Conservation (phyloP, 2,888 invertebrate genomes). For the Dione juno region DNA sequence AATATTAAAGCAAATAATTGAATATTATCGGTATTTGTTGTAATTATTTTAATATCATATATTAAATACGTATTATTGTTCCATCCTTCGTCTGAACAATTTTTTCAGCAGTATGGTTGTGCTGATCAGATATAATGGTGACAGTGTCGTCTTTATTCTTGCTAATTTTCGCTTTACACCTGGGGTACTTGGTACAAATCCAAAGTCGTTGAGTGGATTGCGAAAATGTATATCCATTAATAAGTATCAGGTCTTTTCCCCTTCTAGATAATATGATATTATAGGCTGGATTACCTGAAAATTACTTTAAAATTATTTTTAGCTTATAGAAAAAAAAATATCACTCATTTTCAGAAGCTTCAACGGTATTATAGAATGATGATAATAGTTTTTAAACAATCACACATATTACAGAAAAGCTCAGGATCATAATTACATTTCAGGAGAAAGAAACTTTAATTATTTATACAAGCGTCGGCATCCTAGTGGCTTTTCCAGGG, state of each 20-base stretch:
- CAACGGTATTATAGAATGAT: no score
- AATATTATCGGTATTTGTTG: background rate
- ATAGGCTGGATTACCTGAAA: conserved; percentile 42
- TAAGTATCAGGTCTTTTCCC: conserved; percentile 50
- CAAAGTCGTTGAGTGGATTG: conserved; percentile 47
- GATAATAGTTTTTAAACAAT: no score
- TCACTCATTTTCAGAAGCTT: no score
- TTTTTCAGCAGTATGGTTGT: conserved; percentile 48
- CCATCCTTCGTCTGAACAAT: conserved; percentile 31
- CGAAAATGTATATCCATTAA: conserved; percentile 51
- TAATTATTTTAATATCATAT: background rate
- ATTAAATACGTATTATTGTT: conserved; percentile 29
- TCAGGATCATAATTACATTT: no score
- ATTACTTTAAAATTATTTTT: conserved; percentile 1
- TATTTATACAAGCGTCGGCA: no score
- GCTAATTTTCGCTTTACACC: conserved; percentile 49
- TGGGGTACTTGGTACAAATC: conserved; percentile 53
- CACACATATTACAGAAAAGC: no score
- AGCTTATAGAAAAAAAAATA: no score
- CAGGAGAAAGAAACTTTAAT: no score
- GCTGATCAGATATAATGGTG: conserved; percentile 37
- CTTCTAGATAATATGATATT: conserved; percentile 50
- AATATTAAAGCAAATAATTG: no score
- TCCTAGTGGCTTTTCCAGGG: no score
- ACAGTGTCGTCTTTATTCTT: conserved; percentile 44